These are phyloP conservation scores for Spongia lamella DNA, from an alignment of 37 sponge, comb jelly and placozoan genomes.

Conservation along the genomic window DNA sequence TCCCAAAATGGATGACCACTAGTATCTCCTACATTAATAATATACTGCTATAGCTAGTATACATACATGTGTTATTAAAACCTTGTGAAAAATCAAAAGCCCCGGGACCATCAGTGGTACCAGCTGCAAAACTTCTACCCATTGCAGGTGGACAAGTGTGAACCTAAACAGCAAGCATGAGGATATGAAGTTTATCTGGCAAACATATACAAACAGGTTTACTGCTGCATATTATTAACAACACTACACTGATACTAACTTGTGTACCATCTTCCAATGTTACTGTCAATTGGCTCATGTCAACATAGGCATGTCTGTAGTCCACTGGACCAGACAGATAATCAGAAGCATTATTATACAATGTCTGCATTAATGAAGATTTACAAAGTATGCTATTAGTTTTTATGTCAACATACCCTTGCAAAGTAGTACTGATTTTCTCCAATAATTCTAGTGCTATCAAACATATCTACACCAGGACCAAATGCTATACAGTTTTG, in stretches of 20 bases:
- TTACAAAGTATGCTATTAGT: neutral
- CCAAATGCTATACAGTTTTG: constrained; percentile 71
- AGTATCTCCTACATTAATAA: constrained; percentile 23
- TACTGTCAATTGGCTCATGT: constrained; percentile 55
- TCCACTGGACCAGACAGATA: constrained; percentile 62
- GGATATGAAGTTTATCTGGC: neutral
- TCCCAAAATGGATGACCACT: constrained; percentile 55
- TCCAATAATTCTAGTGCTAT: constrained; percentile 80
- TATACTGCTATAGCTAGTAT: neutral
- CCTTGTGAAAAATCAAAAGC: constrained; percentile 76
- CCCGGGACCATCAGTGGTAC: constrained; percentile 86
- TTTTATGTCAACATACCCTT: constrained; percentile 4
- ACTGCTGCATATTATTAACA: neutral
- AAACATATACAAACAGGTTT: neutral
- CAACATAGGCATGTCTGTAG: constrained; percentile 56
- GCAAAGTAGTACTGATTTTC: constrained; percentile 39
- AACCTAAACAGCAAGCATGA: constrained; percentile 10
- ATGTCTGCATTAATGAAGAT: constrained; percentile 21
- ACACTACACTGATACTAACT: too few relatives aligned
- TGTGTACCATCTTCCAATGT: constrained; percentile 24
- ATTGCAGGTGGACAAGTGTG: constrained; percentile 78
- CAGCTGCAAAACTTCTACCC: constrained; percentile 83
- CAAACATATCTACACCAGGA: constrained; percentile 82
- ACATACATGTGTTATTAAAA: neutral
- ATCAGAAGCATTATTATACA: constrained; percentile 49